Conservation (phyloP, 2,113 vertebrate species). For the Corythaixoides concolor region DNA sequence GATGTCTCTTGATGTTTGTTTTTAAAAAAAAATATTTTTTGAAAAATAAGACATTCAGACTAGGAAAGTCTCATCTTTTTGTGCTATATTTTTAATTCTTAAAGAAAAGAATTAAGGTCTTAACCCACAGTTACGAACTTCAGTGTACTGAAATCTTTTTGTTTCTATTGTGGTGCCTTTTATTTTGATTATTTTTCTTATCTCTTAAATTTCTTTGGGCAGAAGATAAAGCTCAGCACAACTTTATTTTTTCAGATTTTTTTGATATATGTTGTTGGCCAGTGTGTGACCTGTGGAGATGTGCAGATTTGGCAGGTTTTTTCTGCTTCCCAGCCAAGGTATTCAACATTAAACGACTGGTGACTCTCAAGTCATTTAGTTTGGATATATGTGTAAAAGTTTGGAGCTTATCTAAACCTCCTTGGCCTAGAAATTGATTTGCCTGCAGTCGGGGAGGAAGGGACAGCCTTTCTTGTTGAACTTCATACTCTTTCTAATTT, state of each 20-base stretch:
- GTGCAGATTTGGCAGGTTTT: not conserved
- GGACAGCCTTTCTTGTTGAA: not conserved
- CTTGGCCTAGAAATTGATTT: not conserved
- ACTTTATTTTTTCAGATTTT: not conserved
- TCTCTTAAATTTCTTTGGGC: not conserved
- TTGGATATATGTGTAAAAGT: not conserved
- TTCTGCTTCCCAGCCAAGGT: not conserved
- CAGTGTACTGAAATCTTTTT: not conserved
- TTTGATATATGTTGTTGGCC: not conserved
- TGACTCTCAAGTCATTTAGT: not conserved
- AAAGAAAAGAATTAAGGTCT: not conserved
- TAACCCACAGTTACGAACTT: not conserved
- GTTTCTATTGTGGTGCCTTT: not conserved
- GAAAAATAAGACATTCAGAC: not conserved
- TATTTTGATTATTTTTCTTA: not conserved
- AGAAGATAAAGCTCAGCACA: not conserved
- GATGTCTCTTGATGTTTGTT: not conserved
- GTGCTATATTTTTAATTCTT: not conserved
- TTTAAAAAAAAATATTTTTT: not conserved
- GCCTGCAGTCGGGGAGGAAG: not conserved
- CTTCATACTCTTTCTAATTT: not conserved
- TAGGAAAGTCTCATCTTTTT: not conserved
- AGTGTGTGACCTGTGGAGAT: not conserved
- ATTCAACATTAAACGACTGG: not conserved
- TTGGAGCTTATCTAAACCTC: not conserved